Conservation (phyloP, 2,797 vertebrate species). For the Picus viridis region DNA sequence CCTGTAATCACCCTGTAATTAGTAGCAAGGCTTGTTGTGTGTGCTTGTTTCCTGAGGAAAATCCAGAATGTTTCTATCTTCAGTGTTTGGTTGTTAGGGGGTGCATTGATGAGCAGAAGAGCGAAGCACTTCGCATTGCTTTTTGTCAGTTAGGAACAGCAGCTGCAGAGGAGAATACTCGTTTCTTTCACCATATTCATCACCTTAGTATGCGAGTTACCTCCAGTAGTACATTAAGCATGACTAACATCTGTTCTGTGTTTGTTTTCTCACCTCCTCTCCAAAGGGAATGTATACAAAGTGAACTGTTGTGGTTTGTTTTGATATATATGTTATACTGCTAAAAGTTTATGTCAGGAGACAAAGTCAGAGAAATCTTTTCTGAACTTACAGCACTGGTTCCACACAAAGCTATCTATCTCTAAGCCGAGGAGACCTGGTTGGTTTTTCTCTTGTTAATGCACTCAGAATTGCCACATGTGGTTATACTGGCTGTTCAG, state of each 20-base stretch:
- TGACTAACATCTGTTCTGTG: conserved; percentile 67
- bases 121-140: not conserved
- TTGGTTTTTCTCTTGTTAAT: not conserved
- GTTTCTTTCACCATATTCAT: conserved; percentile 42
- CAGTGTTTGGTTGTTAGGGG: not conserved
- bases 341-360: conserved; percentile 57
- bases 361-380: conserved; percentile 32
- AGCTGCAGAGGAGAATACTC: conserved; percentile 10
- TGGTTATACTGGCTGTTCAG: not conserved
- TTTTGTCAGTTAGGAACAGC: conserved; percentile 1
- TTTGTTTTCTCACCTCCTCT: conserved; percentile 69
- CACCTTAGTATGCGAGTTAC: conserved; percentile 17
- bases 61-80: not conserved
- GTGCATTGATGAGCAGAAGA: not conserved
- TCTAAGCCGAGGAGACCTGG: not conserved
- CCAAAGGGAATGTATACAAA: conserved; percentile 57
- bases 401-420: not conserved
- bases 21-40: not conserved
- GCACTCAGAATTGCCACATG: not conserved
- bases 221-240: conserved; percentile 60
- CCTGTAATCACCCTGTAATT: conserved; percentile 8
- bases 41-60: not conserved
- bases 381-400: conserved; percentile 1
- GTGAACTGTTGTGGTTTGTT: conserved; percentile 64
- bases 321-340: conserved; percentile 59